phyloP scores from a whole-genome alignment of 2,888 invertebrate genomes.

The Chrysolina haemoptera region DNA sequence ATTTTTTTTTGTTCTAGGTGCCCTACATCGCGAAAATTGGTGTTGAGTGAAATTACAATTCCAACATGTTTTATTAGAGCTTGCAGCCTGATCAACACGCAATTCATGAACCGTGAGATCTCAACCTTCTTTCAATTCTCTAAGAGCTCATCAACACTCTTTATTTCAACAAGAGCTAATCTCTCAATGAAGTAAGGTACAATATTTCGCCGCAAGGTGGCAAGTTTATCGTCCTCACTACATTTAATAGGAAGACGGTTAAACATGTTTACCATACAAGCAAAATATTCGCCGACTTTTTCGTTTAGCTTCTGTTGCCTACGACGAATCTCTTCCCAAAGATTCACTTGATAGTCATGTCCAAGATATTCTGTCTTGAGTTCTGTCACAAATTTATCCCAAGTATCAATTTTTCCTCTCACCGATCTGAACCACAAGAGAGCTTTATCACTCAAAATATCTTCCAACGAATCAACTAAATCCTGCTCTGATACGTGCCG shows the following conservation, averaged over 20 bases:
- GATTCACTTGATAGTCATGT: slow-evolving; percentile 19
- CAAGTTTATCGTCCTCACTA: slow-evolving; percentile 14
- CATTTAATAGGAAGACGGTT: not conserved
- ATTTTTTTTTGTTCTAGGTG: slow-evolving; percentile 11
- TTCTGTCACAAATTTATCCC: slow-evolving; percentile 8
- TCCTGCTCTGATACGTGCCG: slow-evolving; percentile 10
- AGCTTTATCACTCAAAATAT: slow-evolving; percentile 1
- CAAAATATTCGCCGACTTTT: slow-evolving; percentile 18
- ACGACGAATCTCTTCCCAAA: slow-evolving; percentile 20
- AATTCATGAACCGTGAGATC: slow-evolving; percentile 7
- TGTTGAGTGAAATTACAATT: slow-evolving; percentile 25
- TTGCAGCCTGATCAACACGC: not conserved
- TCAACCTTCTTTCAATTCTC: slow-evolving; percentile 8
- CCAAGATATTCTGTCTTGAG: not conserved
- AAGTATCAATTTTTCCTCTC: not conserved
- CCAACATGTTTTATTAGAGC: slow-evolving; percentile 16
- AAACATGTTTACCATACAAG: slow-evolving; percentile 25
- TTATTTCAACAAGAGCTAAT: slow-evolving; percentile 10
- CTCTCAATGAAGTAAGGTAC: slow-evolving; percentile 22
- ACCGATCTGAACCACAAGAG: not conserved
- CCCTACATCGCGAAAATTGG: slow-evolving; percentile 8
- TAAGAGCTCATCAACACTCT: slow-evolving; percentile 6
- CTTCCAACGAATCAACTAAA: slow-evolving; percentile 17
- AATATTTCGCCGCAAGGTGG: slow-evolving; percentile 10
- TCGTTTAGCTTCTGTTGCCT: not conserved